Percentiles rank a stretch among this genome's conserved stretches.
phyloP scores from a whole-genome alignment of 2,888 invertebrate species.

The Lycaena phlaeas region DNA sequence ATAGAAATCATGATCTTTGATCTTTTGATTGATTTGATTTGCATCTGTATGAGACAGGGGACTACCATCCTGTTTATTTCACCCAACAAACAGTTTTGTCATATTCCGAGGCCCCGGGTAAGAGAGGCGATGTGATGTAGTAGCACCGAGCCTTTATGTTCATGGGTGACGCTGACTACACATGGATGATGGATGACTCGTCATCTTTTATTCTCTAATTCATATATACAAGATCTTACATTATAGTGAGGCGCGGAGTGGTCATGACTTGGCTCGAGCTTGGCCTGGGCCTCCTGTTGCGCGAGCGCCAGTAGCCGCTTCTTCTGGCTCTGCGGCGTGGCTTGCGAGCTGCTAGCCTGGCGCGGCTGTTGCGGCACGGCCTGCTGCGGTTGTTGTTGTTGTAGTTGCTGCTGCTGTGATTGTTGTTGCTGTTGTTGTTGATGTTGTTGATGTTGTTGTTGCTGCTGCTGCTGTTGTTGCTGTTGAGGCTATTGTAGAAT shows the following conservation, averaged over 20 bases:
- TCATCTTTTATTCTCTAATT: too few species aligned
- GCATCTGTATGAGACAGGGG: too few species aligned
- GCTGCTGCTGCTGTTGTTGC: constrained; percentile 12
- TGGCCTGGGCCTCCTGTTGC: constrained; percentile 71
- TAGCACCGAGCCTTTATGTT: too few species aligned
- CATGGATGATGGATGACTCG: too few species aligned
- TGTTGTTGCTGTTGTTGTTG: constrained; percentile 12
- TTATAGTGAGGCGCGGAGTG: constrained; percentile 51
- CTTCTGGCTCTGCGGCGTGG: constrained; percentile 86
- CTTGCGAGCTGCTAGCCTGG: constrained; percentile 27
- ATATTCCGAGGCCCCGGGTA: too few species aligned
- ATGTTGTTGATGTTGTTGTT: constrained; percentile 16
- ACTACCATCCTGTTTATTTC: too few species aligned
- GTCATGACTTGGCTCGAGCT: constrained; percentile 48
- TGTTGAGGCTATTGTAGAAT: constrained; percentile 2
- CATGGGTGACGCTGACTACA: too few species aligned
- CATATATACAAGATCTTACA: too few species aligned
- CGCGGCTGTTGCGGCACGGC: constrained; percentile 22
- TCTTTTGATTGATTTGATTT: too few species aligned
- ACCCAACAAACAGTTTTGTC: too few species aligned
- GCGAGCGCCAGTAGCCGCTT: constrained; percentile 91
- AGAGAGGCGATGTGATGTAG: too few species aligned
- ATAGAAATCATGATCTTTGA: too few species aligned
- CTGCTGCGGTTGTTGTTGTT: constrained; percentile 21
- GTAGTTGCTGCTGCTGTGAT: constrained; percentile 15